Conservation (phyloP, 2,888 invertebrate genomes). For the Lapara coniferarum region DNA sequence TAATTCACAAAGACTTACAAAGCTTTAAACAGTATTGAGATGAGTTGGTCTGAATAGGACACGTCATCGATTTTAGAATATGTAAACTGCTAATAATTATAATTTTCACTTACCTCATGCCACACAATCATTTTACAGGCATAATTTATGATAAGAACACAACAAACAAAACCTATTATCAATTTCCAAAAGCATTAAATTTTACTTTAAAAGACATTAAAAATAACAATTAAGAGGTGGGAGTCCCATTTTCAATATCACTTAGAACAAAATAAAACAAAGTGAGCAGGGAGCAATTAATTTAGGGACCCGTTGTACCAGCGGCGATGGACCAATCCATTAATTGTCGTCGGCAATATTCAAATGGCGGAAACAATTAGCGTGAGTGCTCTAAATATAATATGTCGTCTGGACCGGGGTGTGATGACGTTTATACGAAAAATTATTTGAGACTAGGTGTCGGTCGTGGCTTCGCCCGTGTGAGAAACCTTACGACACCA, state of each 20-base stretch:
- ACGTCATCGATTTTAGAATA: too few relatives aligned
- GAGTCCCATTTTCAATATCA: constrained; percentile 47
- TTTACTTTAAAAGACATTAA: constrained; percentile 21
- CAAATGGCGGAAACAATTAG: constrained; percentile 84
- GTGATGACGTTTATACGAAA: constrained; percentile 24
- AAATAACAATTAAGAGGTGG: constrained; percentile 27
- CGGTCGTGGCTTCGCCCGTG: too few relatives aligned
- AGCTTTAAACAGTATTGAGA: too few relatives aligned
- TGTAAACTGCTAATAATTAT: too few relatives aligned
- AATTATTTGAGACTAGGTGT: neutral
- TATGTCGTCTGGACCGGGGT: constrained; percentile 38
- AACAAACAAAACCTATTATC: neutral
- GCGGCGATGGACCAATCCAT: constrained; percentile 75
- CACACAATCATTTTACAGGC: too few relatives aligned
- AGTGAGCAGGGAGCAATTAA: constrained; percentile 76
- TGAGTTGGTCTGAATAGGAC: too few relatives aligned
- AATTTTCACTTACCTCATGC: too few relatives aligned
- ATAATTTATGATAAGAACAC: too few relatives aligned
- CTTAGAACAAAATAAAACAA: constrained; percentile 70
- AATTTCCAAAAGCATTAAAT: neutral
- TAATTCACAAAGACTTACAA: too few relatives aligned
- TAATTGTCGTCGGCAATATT: constrained; percentile 82
- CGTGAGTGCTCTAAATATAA: constrained; percentile 73
- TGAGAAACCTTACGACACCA: too few relatives aligned
- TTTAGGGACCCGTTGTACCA: constrained; percentile 69